Evolutionary conservation across 1,140 invertebrate species (phyloP).

Genomic region (Adoxophyes honmai): DNA sequence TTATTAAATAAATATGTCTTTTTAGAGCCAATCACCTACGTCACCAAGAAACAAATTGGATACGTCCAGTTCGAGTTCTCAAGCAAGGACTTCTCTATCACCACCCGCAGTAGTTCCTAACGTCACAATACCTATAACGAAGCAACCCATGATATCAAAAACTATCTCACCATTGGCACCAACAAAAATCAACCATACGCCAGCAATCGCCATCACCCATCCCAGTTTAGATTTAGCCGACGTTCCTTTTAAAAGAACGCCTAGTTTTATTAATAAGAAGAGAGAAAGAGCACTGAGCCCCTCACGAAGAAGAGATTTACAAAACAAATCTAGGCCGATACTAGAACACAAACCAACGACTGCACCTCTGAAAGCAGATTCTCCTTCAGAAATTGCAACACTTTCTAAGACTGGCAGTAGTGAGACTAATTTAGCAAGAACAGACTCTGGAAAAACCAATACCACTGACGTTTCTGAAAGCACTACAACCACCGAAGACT

Average conservation of each 20-base stretch:
- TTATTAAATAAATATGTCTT: conserved; percentile 16
- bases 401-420: conserved; percentile 57
- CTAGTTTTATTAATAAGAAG: conserved; percentile 73
- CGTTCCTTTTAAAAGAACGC: conserved; percentile 67
- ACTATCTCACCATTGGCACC: conserved; percentile 44
- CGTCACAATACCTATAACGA: conserved; percentile 65
- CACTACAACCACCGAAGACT: conserved; percentile 92
- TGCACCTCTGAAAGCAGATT: conserved; percentile 56
- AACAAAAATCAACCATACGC: conserved; percentile 61
- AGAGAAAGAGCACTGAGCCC: conserved; percentile 73
- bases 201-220: conserved; percentile 73
- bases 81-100: conserved; percentile 55
- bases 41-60: conserved; percentile 74
- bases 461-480: conserved; percentile 88
- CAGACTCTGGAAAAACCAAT: conserved; percentile 85
- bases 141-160: conserved; percentile 70
- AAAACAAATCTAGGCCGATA: conserved; percentile 62
- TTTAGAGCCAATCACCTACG: conserved; percentile 71
- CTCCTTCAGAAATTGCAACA: conserved; percentile 47
- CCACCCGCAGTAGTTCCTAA: conserved; percentile 65
- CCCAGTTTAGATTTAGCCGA: conserved; percentile 69
- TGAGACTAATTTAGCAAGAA: conserved; percentile 76
- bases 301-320: conserved; percentile 71
- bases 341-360: conserved; percentile 63
- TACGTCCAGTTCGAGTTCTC: conserved; percentile 53